These are phyloP conservation scores for Akabosia matsudoensis DNA, from an alignment of 1,140 invertebrate species.

Conservation along the genomic window DNA sequence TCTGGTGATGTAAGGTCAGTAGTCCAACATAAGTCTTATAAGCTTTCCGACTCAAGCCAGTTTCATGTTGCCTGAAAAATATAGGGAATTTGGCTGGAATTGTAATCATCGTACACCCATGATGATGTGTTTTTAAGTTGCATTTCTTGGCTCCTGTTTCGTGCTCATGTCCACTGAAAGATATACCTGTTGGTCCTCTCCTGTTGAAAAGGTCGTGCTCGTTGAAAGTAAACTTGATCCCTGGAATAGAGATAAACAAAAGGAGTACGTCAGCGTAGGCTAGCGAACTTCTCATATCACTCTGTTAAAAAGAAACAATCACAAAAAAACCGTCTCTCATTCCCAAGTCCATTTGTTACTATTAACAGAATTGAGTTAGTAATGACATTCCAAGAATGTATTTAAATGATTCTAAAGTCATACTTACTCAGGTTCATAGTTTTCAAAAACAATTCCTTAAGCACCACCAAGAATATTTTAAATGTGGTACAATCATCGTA, in stretches of 20 bases:
- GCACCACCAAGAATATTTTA: no score
- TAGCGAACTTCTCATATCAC: not conserved
- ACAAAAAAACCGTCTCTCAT: not conserved
- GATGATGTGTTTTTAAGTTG: not conserved
- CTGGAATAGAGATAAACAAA: not conserved
- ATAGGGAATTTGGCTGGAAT: not conserved
- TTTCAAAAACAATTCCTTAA: no score
- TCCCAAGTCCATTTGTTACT: not conserved
- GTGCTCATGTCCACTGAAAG: not conserved
- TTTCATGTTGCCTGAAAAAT: not conserved
- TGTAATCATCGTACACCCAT: not conserved
- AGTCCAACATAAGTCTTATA: no score
- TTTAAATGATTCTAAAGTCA: no score
- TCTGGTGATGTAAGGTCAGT: slow-evolving; percentile 13
- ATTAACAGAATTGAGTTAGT: not conserved
- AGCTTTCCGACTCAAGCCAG: not conserved
- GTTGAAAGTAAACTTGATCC: slow-evolving; percentile 11
- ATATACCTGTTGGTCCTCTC: not conserved
- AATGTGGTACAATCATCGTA: no score
- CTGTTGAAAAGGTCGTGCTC: not conserved
- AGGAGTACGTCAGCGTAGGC: not conserved
- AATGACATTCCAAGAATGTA: not conserved
- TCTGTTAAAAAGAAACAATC: not conserved
- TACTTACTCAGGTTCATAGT: no score
- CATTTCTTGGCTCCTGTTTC: not conserved